These are phyloP conservation scores for Sinosuthora webbiana DNA, from an alignment of 2,113 vertebrate genomes.

Conservation along the genomic window DNA sequence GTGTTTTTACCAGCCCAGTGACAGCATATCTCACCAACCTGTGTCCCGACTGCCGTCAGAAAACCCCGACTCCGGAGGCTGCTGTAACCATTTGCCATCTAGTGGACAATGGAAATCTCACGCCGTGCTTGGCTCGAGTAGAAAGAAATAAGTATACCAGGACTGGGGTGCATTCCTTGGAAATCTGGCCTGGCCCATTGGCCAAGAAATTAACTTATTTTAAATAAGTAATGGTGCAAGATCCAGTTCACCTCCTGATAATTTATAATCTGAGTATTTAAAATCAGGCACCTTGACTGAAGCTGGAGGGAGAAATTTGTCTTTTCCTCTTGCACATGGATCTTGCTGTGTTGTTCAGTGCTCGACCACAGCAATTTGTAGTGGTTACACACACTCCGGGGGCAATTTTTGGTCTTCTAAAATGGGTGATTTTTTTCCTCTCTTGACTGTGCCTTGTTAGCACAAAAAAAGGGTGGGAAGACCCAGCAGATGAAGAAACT, in stretches of 20 bases:
- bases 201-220: background rate
- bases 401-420: background rate
- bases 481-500: background rate
- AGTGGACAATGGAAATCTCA: background rate
- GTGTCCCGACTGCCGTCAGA: accelerated
- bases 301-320: background rate
- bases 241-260: background rate
- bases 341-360: background rate
- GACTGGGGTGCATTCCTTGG: accelerated
- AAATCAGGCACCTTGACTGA: background rate
- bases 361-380: background rate
- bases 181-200: background rate
- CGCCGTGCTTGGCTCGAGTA: accelerated
- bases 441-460: accelerated
- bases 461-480: background rate
- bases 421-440: background rate
- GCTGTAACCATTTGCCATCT: conserved; percentile 30
- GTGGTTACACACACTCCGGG: background rate
- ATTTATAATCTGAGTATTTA: background rate
- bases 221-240: background rate
- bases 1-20: background rate
- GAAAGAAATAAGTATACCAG: accelerated
- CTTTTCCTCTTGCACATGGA: background rate
- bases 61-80: accelerated
- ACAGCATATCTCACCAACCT: background rate